phyloP scores from a whole-genome alignment of 2,113 vertebrate species.

The Salvelinus alpinus region DNA sequence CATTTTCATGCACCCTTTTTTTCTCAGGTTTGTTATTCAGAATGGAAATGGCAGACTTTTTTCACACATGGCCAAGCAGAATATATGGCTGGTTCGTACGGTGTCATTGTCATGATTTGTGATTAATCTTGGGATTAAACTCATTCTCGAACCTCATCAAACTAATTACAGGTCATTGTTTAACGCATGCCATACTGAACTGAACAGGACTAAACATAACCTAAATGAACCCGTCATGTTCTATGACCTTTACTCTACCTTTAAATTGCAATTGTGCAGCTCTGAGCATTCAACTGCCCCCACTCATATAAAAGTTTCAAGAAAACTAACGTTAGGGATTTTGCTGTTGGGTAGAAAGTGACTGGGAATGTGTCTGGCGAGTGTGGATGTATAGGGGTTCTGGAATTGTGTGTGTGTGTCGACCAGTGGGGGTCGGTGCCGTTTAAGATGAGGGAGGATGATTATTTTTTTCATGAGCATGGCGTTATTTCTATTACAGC shows the following conservation, averaged over 20 bases:
- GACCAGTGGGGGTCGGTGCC: too few relatives aligned
- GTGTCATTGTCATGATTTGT: constrained; percentile 35
- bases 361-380: not conserved
- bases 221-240: not conserved
- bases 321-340: not conserved
- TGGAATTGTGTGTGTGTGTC: too few relatives aligned
- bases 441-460: too few relatives aligned
- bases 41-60: constrained; percentile 42
- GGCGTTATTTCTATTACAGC: too few relatives aligned
- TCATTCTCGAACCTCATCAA: too few relatives aligned
- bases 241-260: not conserved
- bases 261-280: not conserved
- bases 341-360: not conserved
- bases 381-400: too few relatives aligned
- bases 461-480: too few relatives aligned
- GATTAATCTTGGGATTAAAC: constrained; percentile 38
- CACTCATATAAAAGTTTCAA: not conserved
- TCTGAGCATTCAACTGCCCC: not conserved
- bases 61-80: constrained; percentile 20
- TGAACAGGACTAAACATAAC: too few relatives aligned
- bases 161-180: constrained; percentile 5
- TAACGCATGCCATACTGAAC: constrained; percentile 44
- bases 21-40: constrained; percentile 51
- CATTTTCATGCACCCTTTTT: constrained; percentile 45
- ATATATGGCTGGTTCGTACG: constrained; percentile 27